Conservation (phyloP, 2,113 vertebrate species). For the Addax nasomaculatus region DNA sequence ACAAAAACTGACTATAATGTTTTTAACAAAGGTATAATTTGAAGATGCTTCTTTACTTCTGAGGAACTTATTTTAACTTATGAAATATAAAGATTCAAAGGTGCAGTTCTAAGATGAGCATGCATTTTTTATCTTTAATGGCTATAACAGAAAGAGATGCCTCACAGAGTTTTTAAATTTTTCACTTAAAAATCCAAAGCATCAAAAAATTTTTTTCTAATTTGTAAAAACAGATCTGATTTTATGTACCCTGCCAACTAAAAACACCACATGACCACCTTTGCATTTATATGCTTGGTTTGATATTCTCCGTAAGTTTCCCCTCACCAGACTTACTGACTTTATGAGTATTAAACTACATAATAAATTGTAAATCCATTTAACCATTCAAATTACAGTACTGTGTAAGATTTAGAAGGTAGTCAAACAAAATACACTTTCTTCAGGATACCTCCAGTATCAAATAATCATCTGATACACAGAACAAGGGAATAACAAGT, state of each 20-base stretch:
- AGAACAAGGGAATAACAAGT: neutral
- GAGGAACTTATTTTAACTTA: constrained; percentile 1
- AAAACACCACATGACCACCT: neutral
- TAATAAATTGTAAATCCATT: neutral
- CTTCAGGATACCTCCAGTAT: neutral
- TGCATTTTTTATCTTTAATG: neutral
- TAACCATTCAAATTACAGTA: neutral
- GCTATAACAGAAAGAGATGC: neutral
- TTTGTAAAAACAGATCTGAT: neutral
- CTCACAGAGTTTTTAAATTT: neutral
- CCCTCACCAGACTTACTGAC: neutral
- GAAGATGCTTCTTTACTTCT: neutral
- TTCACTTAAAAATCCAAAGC: neutral
- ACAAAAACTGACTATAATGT: neutral
- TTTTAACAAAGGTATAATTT: neutral
- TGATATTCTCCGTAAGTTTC: neutral
- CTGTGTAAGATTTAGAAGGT: neutral
- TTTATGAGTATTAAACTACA: neutral
- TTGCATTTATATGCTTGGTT: neutral
- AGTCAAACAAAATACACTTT: neutral
- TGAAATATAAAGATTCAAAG: neutral
- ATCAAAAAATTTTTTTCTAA: neutral
- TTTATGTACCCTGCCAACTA: neutral
- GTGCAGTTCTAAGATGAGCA: neutral
- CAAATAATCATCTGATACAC: neutral